Conservation (phyloP, 2,113 vertebrate species). For the Melanocharis versteri region DNA sequence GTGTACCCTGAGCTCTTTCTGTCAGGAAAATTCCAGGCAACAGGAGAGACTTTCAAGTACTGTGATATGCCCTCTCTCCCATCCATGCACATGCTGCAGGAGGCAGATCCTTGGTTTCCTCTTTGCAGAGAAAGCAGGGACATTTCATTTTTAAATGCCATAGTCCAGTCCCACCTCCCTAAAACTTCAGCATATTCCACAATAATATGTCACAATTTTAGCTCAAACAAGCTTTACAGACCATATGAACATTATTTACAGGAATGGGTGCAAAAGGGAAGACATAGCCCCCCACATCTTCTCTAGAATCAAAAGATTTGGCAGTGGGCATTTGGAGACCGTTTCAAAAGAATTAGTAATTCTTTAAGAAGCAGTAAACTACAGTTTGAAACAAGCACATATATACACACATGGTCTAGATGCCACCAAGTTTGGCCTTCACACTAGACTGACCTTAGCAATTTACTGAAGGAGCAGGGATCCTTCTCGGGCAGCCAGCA, state of each 20-base stretch:
- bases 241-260: not conserved
- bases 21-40: not conserved
- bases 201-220: not conserved
- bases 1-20: accelerated
- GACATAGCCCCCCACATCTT: not conserved
- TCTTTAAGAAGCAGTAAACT: not conserved
- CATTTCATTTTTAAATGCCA: accelerated
- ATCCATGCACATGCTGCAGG: not conserved
- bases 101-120: not conserved
- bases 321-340: not conserved
- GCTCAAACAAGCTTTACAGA: not conserved
- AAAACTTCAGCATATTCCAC: not conserved
- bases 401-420: accelerated
- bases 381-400: not conserved
- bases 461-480: not conserved
- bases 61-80: not conserved
- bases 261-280: not conserved
- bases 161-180: not conserved
- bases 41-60: not conserved
- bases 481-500: not conserved
- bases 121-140: not conserved
- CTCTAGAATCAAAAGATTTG: not conserved
- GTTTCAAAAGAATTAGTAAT: not conserved
- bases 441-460: not conserved
- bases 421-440: not conserved